Base-by-base conservation (phyloP, 2,113 vertebrate species). In the Ascaphus truei region DNA sequence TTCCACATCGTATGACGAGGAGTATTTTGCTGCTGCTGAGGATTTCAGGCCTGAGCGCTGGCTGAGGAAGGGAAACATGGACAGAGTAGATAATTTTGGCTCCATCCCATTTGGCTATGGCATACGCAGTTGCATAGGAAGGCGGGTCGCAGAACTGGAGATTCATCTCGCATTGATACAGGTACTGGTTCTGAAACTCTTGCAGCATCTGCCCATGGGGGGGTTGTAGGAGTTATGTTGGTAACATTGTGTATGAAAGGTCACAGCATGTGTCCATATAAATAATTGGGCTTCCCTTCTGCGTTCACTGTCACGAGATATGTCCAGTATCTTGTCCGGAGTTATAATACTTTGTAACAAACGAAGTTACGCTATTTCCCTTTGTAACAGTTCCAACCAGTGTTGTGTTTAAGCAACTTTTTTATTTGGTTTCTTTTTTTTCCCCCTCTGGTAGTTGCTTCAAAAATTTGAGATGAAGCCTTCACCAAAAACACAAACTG, bases 71-170 rank as follows among this genome's bases (percentile, higher is more conserved):
- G 92, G 89, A 34, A 52, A 76, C 62, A 79, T 85, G 20, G 90
- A 92, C 79, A 86, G 92, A 12, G 91, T 94, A 0, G 94, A 98
- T 68, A 96, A 94, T 81, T 98, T 96, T 67, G 94, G 94, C 73
- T 95, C 94, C 1, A 93, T 97, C 80, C 94, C 95, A 8, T 96
- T 98, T 60, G 95, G 95, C 58, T 93, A 95, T 0, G 94, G 96
- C 27, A 92, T 94, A 74, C 87, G 94, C 71, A 96, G 94, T 73
- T 97, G 95, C 73, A 88, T 98, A 3, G 93, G 94, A 62, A 87
- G 81, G 76, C 92, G 95, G 79, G 85, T 95, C 26, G 94, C 95
- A 11, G 95, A 98, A 75, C 72, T 97, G 66, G 94, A 97, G 89
- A 92, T 96, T 77, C 89, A 96, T 79, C 88, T 97, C 16, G 85